These are phyloP conservation scores for Sycobia sp. DNA, from an alignment of 1,140 invertebrate genomes.

Conservation along the genomic window DNA sequence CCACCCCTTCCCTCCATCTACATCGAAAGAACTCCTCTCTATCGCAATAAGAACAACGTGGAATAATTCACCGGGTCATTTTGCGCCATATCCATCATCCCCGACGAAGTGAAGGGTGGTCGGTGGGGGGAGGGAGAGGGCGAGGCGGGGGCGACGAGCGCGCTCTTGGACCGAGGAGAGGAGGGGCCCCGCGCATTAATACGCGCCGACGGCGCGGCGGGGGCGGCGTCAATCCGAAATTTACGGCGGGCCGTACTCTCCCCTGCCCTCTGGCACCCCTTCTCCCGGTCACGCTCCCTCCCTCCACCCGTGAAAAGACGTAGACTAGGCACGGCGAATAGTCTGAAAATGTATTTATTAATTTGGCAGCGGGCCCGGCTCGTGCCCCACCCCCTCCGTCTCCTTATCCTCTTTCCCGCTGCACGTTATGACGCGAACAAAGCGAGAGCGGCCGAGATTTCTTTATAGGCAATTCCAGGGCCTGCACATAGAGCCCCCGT, in stretches of 20 bases:
- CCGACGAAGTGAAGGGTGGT: too few species aligned
- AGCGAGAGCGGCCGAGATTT: constrained; percentile 55
- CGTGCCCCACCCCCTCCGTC: background rate
- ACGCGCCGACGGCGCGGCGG: too few species aligned
- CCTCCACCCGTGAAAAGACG: too few species aligned
- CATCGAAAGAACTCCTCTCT: too few species aligned
- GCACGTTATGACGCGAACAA: constrained; percentile 60
- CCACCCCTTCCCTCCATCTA: too few species aligned
- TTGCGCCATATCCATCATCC: constrained; percentile 5
- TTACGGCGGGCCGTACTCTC: too few species aligned
- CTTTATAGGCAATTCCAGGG: constrained; percentile 62
- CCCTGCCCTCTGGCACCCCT: too few species aligned
- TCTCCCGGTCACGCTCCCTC: too few species aligned
- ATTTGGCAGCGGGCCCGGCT: constrained; percentile 58
- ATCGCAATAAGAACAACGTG: background rate
- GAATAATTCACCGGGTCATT: constrained; percentile 12
- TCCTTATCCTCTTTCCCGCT: background rate
- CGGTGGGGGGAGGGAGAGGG: too few species aligned
- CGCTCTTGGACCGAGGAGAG: background rate
- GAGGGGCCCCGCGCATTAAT: constrained; percentile 3
- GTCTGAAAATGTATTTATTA: constrained; percentile 60
- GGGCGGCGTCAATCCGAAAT: constrained; percentile 48
- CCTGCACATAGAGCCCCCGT: constrained; percentile 50
- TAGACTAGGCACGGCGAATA: constrained; percentile 40
- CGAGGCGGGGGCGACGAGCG: too few species aligned